These are phyloP conservation scores for Venustaconcha ellipsiformis DNA, from an alignment of 1,140 invertebrate genomes.

Conservation along the genomic window DNA sequence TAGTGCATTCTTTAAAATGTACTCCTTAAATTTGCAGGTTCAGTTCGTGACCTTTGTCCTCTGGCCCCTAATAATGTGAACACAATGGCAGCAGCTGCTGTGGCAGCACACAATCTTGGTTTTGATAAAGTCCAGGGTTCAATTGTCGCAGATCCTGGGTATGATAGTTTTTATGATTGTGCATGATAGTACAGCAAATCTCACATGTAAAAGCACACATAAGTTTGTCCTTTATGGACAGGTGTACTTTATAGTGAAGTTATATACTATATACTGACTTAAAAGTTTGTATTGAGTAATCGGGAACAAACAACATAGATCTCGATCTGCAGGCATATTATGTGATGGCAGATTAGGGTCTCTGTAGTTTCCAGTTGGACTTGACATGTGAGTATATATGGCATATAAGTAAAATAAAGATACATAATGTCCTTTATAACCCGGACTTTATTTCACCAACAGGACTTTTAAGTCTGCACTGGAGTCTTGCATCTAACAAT, in stretches of 20 bases:
- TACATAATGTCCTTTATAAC: background rate
- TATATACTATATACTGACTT: background rate
- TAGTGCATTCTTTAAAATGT: background rate
- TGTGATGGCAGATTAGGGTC: background rate
- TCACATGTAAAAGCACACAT: background rate
- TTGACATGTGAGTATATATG: background rate
- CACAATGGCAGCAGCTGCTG: conserved; percentile 75
- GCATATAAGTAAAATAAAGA: background rate
- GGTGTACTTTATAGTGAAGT: background rate
- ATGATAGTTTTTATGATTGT: conserved; percentile 18
- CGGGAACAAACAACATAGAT: no score
- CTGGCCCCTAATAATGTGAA: conserved; percentile 77
- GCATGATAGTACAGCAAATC: no score
- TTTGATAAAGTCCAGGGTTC: conserved; percentile 74
- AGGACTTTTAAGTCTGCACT: no score
- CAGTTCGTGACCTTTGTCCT: conserved; percentile 73
- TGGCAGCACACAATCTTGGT: conserved; percentile 75
- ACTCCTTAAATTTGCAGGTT: conserved; percentile 59
- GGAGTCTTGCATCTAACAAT: no score
- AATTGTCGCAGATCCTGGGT: conserved; percentile 74
- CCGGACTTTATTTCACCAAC: no score
- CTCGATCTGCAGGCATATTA: no score
- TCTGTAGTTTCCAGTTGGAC: background rate
- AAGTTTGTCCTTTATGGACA: background rate
- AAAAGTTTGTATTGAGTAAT: no score